Evolutionary conservation across 2,888 invertebrate species (phyloP).

Genomic region (Agapostemon virescens): DNA sequence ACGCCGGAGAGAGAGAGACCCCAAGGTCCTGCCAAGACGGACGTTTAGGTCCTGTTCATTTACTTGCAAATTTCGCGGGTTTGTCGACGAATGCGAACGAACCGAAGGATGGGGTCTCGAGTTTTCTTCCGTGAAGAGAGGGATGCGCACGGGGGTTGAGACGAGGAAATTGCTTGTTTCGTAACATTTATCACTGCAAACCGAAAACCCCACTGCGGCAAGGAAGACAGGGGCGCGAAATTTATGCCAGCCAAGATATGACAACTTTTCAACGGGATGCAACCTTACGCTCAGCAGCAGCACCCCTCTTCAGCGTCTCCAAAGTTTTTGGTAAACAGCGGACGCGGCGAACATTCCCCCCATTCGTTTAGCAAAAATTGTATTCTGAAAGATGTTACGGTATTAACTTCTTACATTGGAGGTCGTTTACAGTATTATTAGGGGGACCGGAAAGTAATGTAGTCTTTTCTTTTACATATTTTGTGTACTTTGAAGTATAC

Average conservation of each 20-base stretch:
- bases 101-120: constrained; percentile 10
- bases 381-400: not conserved
- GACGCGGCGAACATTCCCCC: not conserved
- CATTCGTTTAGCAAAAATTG: constrained; percentile 46
- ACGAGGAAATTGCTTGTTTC: constrained; percentile 54
- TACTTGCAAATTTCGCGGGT: constrained; percentile 65
- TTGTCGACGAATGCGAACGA: constrained; percentile 54
- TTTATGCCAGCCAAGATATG: constrained; percentile 56
- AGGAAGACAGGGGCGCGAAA: constrained; percentile 19
- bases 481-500: too few relatives aligned
- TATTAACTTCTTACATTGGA: too few relatives aligned
- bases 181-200: constrained; percentile 49
- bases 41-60: constrained; percentile 60
- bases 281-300: not conserved
- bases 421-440: too few relatives aligned
- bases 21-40: constrained; percentile 48
- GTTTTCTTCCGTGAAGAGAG: constrained; percentile 24
- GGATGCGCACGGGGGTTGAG: constrained; percentile 23
- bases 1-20: constrained; percentile 20
- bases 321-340: constrained; percentile 36
- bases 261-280: constrained; percentile 47
- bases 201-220: not conserved
- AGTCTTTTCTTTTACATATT: too few relatives aligned
- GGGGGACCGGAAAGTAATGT: too few relatives aligned
- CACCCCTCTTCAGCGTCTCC: not conserved